phyloP scores from a whole-genome alignment of 2,797 vertebrate genomes.

The Florisuga fusca region DNA sequence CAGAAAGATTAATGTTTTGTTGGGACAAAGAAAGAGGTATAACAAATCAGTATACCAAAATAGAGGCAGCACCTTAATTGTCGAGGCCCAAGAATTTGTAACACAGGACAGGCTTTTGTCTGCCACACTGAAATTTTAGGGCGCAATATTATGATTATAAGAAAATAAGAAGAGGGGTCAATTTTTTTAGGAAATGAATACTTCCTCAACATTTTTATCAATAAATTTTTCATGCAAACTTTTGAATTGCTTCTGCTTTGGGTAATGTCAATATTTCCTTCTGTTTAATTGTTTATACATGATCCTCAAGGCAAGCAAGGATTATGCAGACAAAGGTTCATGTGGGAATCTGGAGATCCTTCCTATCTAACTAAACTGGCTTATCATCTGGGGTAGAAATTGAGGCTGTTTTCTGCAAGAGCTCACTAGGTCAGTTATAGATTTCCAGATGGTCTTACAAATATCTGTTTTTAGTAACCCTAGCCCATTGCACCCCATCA shows the following conservation, averaged over 20 bases:
- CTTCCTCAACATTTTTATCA: background rate
- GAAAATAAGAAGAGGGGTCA: background rate
- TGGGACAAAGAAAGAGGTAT: background rate
- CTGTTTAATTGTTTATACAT: background rate
- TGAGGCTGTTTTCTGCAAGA: background rate
- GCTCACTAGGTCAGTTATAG: background rate
- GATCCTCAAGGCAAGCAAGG: background rate
- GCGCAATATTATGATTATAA: background rate
- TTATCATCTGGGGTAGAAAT: background rate
- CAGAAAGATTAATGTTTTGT: background rate
- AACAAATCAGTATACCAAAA: background rate
- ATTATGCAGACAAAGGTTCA: background rate
- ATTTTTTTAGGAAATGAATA: fast-evolving
- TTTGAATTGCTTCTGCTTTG: background rate
- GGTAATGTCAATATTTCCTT: background rate
- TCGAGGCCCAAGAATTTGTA: fast-evolving
- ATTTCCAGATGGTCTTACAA: background rate
- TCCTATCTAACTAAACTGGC: background rate
- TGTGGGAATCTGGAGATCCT: background rate
- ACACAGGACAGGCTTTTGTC: background rate
- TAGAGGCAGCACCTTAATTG: background rate
- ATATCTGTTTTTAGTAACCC: fast-evolving
- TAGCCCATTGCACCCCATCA: fast-evolving
- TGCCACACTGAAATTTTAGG: background rate
- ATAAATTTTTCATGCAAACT: background rate